Conservation (phyloP, 2,888 invertebrate genomes). For the Drosophila koepferae region DNA sequence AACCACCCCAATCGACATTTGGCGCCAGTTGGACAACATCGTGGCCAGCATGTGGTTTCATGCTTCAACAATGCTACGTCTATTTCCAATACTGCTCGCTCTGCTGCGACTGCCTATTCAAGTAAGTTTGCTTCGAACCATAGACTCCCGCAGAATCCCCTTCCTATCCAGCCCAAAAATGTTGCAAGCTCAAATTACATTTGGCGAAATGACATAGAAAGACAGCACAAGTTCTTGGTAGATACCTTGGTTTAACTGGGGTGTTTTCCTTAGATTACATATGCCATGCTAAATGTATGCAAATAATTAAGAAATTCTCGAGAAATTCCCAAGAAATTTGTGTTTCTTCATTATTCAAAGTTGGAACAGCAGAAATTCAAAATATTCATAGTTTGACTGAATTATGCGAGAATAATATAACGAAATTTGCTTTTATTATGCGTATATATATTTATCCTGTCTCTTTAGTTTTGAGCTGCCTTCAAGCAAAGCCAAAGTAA, state of each 20-base stretch:
- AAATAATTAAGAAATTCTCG: neutral
- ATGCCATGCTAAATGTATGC: neutral
- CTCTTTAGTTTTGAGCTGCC: neutral
- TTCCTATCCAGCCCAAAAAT: neutral
- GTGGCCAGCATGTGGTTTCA: slow-evolving; percentile 59
- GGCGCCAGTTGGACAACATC: slow-evolving; percentile 54
- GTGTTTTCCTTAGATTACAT: neutral
- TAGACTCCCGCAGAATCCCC: neutral
- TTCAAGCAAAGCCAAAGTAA: neutral
- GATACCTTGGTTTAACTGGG: neutral
- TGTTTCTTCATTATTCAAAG: neutral
- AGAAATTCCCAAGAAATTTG: neutral
- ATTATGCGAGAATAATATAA: neutral
- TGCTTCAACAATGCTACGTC: slow-evolving; percentile 46
- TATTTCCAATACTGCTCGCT: slow-evolving; percentile 33
- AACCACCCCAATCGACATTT: slow-evolving; percentile 53
- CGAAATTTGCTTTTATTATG: neutral
- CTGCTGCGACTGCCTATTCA: slow-evolving; percentile 51
- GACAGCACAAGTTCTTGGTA: neutral
- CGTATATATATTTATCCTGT: neutral
- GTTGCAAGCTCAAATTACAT: slow-evolving; percentile 11
- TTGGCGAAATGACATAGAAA: slow-evolving; percentile 7
- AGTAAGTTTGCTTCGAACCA: slow-evolving; percentile 31
- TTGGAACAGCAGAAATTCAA: neutral
- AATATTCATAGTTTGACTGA: neutral